Evolutionary conservation across 2,888 invertebrate genomes (phyloP).

Genomic region (Sialis fuliginosa): DNA sequence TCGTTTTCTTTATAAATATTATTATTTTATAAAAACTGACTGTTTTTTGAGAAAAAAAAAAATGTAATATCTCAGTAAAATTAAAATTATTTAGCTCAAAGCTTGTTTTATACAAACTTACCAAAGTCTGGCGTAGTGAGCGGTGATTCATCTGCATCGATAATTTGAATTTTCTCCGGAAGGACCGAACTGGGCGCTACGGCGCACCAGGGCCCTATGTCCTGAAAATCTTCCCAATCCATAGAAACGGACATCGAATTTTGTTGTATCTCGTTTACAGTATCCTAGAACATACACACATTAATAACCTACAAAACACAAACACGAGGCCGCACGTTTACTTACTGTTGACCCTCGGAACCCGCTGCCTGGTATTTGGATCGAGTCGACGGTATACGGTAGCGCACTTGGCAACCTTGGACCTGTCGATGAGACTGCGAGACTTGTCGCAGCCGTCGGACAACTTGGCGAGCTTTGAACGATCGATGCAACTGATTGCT

Average conservation of each 20-base stretch:
- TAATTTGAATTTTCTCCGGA: neutral
- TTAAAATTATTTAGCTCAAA: too few species aligned
- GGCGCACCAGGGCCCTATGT: constrained; percentile 3
- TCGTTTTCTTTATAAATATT: too few species aligned
- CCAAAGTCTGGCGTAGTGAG: neutral
- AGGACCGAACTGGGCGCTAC: neutral
- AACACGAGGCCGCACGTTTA: too few species aligned
- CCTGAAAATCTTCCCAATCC: constrained; percentile 5
- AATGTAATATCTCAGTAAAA: too few species aligned
- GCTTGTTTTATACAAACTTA: neutral
- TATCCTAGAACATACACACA: neutral
- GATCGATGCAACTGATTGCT: neutral
- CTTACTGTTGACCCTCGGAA: neutral
- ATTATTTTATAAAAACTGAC: too few species aligned
- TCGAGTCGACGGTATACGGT: neutral
- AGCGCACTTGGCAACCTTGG: neutral
- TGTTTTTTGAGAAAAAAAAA: too few species aligned
- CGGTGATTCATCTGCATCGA: constrained; percentile 4
- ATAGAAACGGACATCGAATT: neutral
- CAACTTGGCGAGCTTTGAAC: neutral
- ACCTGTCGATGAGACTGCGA: too few species aligned
- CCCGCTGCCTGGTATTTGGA: neutral
- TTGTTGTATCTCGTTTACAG: neutral
- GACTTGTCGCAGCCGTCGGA: neutral
- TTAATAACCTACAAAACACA: too few species aligned